These are phyloP conservation scores for Haliclona indistincta DNA, from an alignment of 37 sponge, comb jelly and placozoan genomes.

Conservation along the genomic window DNA sequence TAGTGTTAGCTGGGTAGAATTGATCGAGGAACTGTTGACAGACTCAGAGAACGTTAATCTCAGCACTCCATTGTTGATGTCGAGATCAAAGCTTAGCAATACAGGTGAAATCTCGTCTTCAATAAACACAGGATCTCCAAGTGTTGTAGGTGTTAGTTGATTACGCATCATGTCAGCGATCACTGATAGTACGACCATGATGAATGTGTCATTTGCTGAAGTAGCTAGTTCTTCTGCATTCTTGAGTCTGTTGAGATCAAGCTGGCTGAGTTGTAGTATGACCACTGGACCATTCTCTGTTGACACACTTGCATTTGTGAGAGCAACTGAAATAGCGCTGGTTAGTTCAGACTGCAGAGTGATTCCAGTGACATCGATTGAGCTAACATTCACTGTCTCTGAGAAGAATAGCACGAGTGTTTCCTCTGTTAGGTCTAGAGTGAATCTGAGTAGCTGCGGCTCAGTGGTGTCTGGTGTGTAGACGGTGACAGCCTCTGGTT, in stretches of 20 bases:
- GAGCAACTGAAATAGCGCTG: slow-evolving; percentile 23
- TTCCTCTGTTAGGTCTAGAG: slow-evolving; percentile 56
- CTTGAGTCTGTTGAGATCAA: slow-evolving; percentile 78
- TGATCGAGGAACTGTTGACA: slow-evolving; percentile 57
- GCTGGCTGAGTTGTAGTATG: slow-evolving; percentile 26
- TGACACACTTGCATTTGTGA: slow-evolving; percentile 17
- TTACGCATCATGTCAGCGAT: slow-evolving; percentile 77
- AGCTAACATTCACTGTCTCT: slow-evolving; percentile 83
- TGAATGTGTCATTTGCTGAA: slow-evolving; percentile 52
- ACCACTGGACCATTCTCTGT: slow-evolving; percentile 27
- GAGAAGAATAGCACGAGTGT: slow-evolving; percentile 65
- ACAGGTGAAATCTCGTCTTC: slow-evolving; percentile 59
- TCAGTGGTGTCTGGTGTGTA: slow-evolving; percentile 61
- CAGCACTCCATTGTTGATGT: slow-evolving; percentile 63
- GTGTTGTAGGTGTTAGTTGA: slow-evolving; percentile 20
- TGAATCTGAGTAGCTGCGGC: slow-evolving; percentile 64
- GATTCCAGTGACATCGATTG: slow-evolving; percentile 30
- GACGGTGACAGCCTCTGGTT: slow-evolving; percentile 21
- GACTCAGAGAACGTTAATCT: slow-evolving; percentile 83
- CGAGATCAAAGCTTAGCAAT: slow-evolving; percentile 54
- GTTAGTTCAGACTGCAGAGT: slow-evolving; percentile 28
- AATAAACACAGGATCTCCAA: slow-evolving; percentile 24
- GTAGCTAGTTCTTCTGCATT: slow-evolving; percentile 64
- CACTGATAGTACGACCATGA: slow-evolving; percentile 32
- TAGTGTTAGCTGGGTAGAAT: slow-evolving; percentile 60